Evolutionary conservation across 2,113 vertebrate genomes (phyloP).

Genomic region (Scolopax mira): DNA sequence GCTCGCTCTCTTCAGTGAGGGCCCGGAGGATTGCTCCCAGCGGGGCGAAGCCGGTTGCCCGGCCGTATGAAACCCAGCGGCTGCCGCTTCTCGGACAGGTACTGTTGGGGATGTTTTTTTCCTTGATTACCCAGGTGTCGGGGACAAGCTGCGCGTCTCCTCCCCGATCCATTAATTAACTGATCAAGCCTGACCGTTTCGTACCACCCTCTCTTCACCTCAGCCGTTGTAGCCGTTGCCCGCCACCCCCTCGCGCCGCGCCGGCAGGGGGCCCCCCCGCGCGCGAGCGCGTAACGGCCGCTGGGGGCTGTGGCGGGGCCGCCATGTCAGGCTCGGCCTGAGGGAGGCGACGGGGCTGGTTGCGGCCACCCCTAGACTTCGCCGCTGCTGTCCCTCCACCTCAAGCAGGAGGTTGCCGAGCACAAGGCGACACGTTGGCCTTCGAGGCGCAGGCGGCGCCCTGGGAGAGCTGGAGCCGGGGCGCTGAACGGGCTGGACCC

Average conservation of each 20-base stretch:
- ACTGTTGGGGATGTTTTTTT: neutral
- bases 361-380: rapidly evolving
- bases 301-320: neutral
- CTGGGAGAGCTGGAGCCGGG: neutral
- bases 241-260: neutral
- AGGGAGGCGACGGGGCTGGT: rapidly evolving
- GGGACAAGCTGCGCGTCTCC: neutral
- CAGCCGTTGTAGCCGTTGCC: too few relatives aligned
- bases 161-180: too few relatives aligned
- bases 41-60: too few relatives aligned
- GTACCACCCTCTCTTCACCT: neutral
- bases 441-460: neutral
- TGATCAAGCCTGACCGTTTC: too few relatives aligned
- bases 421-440: too few relatives aligned
- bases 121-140: too few relatives aligned
- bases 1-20: neutral
- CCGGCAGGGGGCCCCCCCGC: neutral
- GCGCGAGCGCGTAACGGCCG: neutral
- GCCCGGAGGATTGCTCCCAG: too few relatives aligned
- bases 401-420: too few relatives aligned
- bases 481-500: neutral
- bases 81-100: neutral
- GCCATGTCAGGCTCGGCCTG: neutral
- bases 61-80: neutral
- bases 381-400: neutral